Evolutionary conservation across 2,797 vertebrate species (phyloP).

Genomic region (Martes flavigula): DNA sequence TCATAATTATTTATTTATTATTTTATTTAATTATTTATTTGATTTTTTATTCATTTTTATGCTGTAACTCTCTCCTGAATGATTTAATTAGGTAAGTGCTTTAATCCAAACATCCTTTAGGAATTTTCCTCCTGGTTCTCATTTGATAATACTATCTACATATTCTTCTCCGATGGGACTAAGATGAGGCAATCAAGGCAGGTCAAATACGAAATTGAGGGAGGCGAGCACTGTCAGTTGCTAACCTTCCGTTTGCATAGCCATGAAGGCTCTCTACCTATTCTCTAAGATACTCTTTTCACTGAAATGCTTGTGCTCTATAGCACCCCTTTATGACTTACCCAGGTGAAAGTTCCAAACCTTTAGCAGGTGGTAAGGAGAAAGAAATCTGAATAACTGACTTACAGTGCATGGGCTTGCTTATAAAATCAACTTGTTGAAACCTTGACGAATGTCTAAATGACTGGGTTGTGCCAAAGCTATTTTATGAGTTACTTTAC

Average conservation of each 20-base stretch:
- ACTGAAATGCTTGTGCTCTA: background rate
- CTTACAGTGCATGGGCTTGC: background rate
- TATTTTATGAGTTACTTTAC: background rate
- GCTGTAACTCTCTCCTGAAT: background rate
- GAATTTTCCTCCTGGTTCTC: background rate
- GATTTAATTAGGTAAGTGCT: background rate
- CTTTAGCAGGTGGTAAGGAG: background rate
- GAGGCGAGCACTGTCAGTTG: accelerated
- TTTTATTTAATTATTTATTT: too few relatives aligned
- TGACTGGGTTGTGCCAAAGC: background rate
- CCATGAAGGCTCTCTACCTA: background rate
- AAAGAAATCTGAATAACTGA: background rate
- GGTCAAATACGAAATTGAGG: background rate
- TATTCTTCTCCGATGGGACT: background rate
- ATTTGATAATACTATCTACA: background rate
- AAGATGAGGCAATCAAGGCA: background rate
- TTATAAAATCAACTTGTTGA: background rate
- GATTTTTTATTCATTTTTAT: slow-evolving; percentile 53
- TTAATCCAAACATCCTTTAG: background rate
- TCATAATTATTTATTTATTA: too few relatives aligned
- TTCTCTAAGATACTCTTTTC: background rate
- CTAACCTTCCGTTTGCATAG: background rate
- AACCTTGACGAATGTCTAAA: background rate
- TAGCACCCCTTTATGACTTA: background rate
- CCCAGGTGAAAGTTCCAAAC: background rate